Evolutionary conservation across 2,888 invertebrate genomes (phyloP), one percentile per base, ranked within the genome.

Genomic region (Hypena proboscidalis): DNA sequence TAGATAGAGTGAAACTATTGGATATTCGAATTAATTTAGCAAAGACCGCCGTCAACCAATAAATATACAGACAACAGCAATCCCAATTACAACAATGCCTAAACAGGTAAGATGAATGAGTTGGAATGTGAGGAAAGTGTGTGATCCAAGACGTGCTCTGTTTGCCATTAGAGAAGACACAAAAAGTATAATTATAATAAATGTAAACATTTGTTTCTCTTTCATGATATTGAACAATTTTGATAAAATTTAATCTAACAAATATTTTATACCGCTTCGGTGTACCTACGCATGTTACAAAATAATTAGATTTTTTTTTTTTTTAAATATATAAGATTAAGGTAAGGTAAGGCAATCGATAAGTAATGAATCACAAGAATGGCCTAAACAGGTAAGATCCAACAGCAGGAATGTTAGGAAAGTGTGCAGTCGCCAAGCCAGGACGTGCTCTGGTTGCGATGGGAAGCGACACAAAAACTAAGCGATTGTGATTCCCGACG

Each of bases 101-200:
- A 58, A 54, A 43, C 48, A 48, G 49, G 44, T 50, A 56, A 46
- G 45, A 42, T 57, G 61, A 76, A 74, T 70, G 30, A 27, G 21
- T 43, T 64, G 70, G 80, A 80, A 85, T 83, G 80, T 72, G 74
- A 81, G 71, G 86, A 85, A 85, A 86, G 85, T 77, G 73, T 67
- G 73, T 70, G 60, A 63, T 58, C 39, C 47, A 11, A 59, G 63
- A 84, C 85, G 85, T 85, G 85, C 59, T 62, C 74, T 60, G 82
- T 51, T 75, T 84, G 70, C 72, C 8, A 44, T 53, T 60, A 52
- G 65, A 63, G 47, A 63, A 64, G 70, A 70, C 67, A 60, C 51
- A 77, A 73, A 75, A 77, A 77, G 65, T 64, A 61, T n/a, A n/a
- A n/a, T n/a, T n/a, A n/a, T n/a, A n/a, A n/a, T n/a, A n/a, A n/a